phyloP scores from a whole-genome alignment of 1,140 invertebrate genomes.

The Tetramorium simillimum region DNA sequence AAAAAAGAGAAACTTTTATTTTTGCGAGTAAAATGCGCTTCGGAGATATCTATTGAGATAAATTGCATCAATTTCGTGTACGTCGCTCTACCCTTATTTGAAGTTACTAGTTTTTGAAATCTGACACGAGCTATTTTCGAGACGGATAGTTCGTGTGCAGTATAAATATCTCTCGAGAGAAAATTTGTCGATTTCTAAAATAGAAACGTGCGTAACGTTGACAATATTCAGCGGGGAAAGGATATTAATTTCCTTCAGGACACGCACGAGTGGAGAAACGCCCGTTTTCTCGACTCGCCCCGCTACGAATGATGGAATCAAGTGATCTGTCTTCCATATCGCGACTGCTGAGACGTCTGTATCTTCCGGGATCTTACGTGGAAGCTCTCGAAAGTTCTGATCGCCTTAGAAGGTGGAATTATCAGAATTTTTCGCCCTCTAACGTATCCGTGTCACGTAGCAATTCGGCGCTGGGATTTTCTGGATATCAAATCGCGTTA shows the following conservation, averaged over 20 bases:
- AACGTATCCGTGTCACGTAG: slow-evolving; percentile 52
- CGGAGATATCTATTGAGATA: slow-evolving; percentile 6
- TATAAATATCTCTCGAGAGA: not conserved
- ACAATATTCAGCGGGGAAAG: not conserved
- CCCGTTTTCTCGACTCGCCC: not conserved
- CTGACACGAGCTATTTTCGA: not conserved
- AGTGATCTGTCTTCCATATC: slow-evolving; percentile 24
- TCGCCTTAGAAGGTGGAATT: not conserved
- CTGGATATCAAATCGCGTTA: slow-evolving; percentile 55
- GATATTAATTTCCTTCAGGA: slow-evolving; percentile 25
- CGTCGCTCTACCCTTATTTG: not conserved
- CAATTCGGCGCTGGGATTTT: slow-evolving; percentile 51
- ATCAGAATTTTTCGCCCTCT: not conserved
- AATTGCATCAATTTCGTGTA: not conserved
- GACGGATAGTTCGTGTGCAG: not conserved
- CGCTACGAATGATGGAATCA: slow-evolving; percentile 7
- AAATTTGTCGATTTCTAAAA: slow-evolving; percentile 1
- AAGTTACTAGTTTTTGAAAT: not conserved
- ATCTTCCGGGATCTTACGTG: not conserved
- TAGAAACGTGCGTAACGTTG: not conserved
- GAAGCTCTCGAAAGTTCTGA: not conserved
- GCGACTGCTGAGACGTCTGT: slow-evolving; percentile 6
- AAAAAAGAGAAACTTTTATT: not conserved
- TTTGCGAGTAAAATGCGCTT: not conserved
- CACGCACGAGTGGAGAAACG: not conserved